Conservation (phyloP, 2,797 vertebrate species). For the Vireo griseus region DNA sequence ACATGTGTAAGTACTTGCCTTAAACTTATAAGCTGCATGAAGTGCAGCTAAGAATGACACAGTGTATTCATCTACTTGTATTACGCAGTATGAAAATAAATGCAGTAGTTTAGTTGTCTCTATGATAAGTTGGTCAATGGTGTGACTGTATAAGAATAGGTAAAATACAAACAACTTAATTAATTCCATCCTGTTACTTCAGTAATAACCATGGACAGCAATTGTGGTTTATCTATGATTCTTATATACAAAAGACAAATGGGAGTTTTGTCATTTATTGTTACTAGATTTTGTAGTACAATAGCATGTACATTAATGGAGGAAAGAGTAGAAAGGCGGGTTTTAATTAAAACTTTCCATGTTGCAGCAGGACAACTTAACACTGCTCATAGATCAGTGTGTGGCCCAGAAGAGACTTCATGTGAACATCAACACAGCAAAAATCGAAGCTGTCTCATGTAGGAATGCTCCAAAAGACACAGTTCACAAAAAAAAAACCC, state of each 20-base stretch:
- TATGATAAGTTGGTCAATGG: background rate
- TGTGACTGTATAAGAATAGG: background rate
- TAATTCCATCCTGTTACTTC: background rate
- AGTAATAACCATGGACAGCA: background rate
- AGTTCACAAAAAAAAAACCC: background rate
- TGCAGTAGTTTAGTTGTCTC: background rate
- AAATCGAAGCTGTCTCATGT: background rate
- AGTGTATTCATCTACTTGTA: background rate
- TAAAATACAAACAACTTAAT: background rate
- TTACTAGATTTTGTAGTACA: background rate
- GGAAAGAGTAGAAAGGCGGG: background rate
- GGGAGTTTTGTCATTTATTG: background rate
- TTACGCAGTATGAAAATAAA: background rate
- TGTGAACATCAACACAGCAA: background rate
- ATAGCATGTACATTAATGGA: background rate
- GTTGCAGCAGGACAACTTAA: background rate
- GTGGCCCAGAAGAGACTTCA: background rate
- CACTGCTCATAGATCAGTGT: background rate
- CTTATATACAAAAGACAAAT: background rate
- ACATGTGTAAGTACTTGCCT: background rate
- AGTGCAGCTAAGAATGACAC: background rate
- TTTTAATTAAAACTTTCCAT: background rate
- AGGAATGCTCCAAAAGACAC: background rate
- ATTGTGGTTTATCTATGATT: background rate
- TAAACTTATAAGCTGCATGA: background rate